Evolutionary conservation across 2,113 vertebrate genomes (phyloP), one percentile per base, ranked within the genome.

Genomic region (Oplegnathus fasciatus): DNA sequence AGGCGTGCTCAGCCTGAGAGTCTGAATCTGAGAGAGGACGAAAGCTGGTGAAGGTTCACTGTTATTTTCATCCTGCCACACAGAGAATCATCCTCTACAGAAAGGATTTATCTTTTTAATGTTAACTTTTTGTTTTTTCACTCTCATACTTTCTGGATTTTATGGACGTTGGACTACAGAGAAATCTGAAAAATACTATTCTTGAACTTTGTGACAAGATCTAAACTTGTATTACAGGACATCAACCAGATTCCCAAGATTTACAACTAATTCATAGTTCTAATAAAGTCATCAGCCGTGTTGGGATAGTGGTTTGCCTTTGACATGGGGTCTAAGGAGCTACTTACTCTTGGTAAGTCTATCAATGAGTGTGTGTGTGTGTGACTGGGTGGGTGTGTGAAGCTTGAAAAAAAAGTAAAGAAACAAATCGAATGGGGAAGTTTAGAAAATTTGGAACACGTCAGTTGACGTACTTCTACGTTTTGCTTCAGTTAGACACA

Each of bases 281-380:
- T 62, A 61, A 7, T 61, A 30, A 64, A 80, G 18, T 78, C 32
- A 28, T 52, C 68, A 26, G 26, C 64, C 40, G 70, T 69, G 15
- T 70, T 84, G 50, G 13, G 60, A 14, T 26, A 70, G 13, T 18
- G 9, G 18, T 71, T 52, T 42, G 7, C 44, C 14, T 68, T 64
- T 44, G 72, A 75, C 68, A 93, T 93, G 92, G 83, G 48, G 64
- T 24, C 30, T 52, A 93, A 87, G 60, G 72, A 50, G 24, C 60
- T 92, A 2, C 55, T 91, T 46, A 37, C 86, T 46, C 75, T 92
- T 8, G 86, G 93, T 93, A 73, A 93, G 93, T 93, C 67, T 52
- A 64, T 85, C 32, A 80, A 48, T 77, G 66, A 71, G 9, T 50
- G 55, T 30, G 40, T 44, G 70, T 69, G 74, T 50, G 40, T 42